These are phyloP conservation scores for Pedetes capensis DNA, from an alignment of 2,113 vertebrate species.

Conservation along the genomic window DNA sequence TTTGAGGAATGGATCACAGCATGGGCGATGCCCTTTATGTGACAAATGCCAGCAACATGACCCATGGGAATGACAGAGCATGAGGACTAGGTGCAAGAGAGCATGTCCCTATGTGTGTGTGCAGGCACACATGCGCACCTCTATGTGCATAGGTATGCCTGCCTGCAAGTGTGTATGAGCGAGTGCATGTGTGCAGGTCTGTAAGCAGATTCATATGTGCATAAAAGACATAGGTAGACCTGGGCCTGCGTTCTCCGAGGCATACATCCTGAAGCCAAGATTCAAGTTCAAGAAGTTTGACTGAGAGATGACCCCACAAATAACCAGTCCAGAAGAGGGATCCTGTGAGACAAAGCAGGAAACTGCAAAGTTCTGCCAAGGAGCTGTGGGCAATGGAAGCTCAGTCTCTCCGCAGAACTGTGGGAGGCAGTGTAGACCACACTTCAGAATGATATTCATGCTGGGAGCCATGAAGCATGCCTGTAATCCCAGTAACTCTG, in stretches of 20 bases:
- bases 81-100: neutral
- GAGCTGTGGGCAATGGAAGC: too few species aligned
- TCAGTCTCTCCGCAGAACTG: neutral
- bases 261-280: neutral
- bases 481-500: too few species aligned
- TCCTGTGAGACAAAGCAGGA: neutral
- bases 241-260: neutral
- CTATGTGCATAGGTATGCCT: too few species aligned
- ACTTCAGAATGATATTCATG: neutral
- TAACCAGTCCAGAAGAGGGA: neutral
- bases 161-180: too few species aligned
- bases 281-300: neutral
- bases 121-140: neutral
- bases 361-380: neutral
- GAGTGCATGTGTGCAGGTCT: fast-evolving
- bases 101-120: neutral
- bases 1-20: neutral
- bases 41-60: neutral
- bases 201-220: neutral
- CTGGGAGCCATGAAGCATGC: too few species aligned
- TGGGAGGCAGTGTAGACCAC: neutral
- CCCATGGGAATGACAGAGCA: neutral
- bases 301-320: neutral
- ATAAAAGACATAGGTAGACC: neutral
- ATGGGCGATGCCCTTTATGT: neutral